Percentiles rank a stretch among this genome's conserved stretches.
These are phyloP conservation scores for Scartelaos histophorus DNA, from an alignment of 2,113 vertebrate genomes.

Conservation along the genomic window DNA sequence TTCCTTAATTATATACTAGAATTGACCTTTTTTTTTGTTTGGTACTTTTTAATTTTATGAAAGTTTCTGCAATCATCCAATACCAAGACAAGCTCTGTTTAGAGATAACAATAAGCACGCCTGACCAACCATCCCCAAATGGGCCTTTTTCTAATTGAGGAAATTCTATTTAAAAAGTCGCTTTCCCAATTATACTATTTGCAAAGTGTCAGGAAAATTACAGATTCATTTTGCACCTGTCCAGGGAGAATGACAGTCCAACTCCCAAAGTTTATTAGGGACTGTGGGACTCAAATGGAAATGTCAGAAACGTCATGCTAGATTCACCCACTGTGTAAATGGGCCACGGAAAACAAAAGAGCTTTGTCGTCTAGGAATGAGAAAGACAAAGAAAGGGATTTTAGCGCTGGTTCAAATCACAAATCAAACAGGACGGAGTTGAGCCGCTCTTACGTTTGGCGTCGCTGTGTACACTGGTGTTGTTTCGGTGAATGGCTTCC, in stretches of 20 bases:
- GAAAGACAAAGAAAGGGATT: constrained; percentile 24
- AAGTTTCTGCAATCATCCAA: not conserved
- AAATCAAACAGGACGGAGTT: constrained; percentile 37
- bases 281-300: constrained; percentile 52
- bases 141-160: not conserved
- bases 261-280: constrained; percentile 52
- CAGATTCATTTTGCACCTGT: constrained; percentile 23
- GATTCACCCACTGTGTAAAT: constrained; percentile 47
- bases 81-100: not conserved
- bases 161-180: constrained; percentile 9
- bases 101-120: not conserved
- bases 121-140: not conserved
- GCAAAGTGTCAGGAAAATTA: constrained; percentile 45
- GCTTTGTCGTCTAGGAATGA: constrained; percentile 58
- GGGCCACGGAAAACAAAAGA: constrained; percentile 47
- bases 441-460: constrained; percentile 53
- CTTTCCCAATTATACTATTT: constrained; percentile 16
- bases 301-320: constrained; percentile 43
- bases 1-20: too few species aligned
- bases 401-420: constrained; percentile 54
- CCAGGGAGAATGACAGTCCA: constrained; percentile 49
- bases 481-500: constrained; percentile 50
- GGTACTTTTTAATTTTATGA: not conserved
- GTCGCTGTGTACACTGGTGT: constrained; percentile 35
- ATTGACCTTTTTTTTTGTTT: not conserved